Conservation (phyloP, 2,797 vertebrate species). For the Poeciliopsis presidionis region DNA sequence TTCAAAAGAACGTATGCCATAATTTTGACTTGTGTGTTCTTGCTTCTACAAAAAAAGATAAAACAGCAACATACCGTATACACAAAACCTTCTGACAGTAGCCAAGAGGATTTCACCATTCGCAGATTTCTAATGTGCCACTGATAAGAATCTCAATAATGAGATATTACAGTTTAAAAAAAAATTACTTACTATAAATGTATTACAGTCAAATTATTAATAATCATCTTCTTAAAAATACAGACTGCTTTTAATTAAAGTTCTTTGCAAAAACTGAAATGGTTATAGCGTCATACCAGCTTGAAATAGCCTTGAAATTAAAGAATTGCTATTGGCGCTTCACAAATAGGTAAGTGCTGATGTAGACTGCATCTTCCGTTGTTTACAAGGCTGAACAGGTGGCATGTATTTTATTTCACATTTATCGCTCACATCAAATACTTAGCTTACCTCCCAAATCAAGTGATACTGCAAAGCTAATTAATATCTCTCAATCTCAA, state of each 20-base stretch:
- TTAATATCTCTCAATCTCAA: neutral
- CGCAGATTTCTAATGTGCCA: neutral
- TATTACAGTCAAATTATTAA: neutral
- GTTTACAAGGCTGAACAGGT: neutral
- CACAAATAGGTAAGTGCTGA: neutral
- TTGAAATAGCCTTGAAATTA: neutral
- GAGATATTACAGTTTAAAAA: neutral
- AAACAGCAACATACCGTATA: neutral
- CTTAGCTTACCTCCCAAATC: neutral
- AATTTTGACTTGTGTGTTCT: neutral
- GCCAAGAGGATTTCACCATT: neutral
- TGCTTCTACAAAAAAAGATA: neutral
- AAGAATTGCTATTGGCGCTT: neutral
- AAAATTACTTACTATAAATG: neutral
- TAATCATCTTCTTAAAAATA: neutral
- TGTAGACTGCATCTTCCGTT: neutral
- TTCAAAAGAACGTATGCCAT: neutral
- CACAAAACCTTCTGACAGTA: neutral
- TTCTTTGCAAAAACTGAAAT: neutral
- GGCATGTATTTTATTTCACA: neutral
- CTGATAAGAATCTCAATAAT: neutral
- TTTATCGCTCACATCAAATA: neutral
- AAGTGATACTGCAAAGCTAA: neutral
- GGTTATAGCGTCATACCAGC: neutral
- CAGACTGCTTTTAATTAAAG: neutral